Evolutionary conservation across 2,113 vertebrate species (phyloP).

Genomic region (Trachemys scripta): DNA sequence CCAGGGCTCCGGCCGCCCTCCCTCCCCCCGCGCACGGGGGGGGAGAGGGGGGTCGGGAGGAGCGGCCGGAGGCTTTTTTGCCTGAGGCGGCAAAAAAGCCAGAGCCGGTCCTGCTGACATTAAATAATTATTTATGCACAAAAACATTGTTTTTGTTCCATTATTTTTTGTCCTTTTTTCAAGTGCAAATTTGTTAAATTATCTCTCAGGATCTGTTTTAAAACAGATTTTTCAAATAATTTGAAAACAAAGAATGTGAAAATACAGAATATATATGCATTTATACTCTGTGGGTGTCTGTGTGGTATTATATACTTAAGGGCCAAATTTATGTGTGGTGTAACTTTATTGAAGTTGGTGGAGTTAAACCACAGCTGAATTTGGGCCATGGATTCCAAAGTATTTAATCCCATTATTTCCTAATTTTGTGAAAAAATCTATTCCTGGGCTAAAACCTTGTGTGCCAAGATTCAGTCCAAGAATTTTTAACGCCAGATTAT

Average conservation of each 20-base stretch:
- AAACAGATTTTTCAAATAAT: background rate
- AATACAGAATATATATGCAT: background rate
- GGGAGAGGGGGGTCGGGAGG: no score
- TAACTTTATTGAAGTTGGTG: background rate
- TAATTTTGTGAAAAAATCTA: background rate
- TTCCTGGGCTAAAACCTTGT: background rate
- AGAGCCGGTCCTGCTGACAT: no score
- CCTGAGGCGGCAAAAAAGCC: no score
- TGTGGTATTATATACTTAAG: background rate
- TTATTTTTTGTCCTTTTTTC: background rate
- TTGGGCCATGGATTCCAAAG: background rate
- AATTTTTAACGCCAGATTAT: background rate
- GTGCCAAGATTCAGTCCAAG: fast-evolving
- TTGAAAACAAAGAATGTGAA: background rate
- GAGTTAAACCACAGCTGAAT: background rate
- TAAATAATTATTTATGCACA: no score
- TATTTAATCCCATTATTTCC: background rate
- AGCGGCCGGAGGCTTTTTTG: no score
- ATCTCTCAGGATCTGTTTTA: background rate
- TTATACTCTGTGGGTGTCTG: background rate
- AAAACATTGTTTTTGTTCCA: fast-evolving
- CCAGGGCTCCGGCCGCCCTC: no score
- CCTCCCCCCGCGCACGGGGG: no score
- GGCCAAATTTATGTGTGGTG: background rate
- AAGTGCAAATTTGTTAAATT: background rate